Percentiles rank a stretch among this genome's conserved stretches.
phyloP scores from a whole-genome alignment of 1,140 invertebrate species.

The Drosophila mayri region DNA sequence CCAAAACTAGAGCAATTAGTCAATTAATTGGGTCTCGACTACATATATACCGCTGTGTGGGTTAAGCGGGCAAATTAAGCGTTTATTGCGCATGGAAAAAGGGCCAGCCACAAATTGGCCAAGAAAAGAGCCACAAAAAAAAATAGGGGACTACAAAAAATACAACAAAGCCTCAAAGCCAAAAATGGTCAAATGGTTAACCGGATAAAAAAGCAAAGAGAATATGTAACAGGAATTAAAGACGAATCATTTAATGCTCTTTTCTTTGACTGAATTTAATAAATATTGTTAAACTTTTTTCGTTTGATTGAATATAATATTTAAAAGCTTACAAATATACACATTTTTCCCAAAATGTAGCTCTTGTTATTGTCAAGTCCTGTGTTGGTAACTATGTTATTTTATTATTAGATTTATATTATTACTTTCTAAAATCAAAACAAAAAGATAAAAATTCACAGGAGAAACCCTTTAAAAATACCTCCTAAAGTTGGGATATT shows the following conservation, averaged over 20 bases:
- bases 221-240: background rate
- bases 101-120: constrained; percentile 54
- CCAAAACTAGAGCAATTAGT: constrained; percentile 64
- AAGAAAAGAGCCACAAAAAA: constrained; percentile 25
- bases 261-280: background rate
- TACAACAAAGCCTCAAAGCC: constrained; percentile 20
- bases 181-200: constrained; percentile 9
- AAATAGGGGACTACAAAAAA: background rate
- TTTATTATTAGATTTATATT: constrained; percentile 1
- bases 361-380: background rate
- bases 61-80: constrained; percentile 63
- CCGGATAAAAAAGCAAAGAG: background rate
- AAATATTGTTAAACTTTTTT: background rate
- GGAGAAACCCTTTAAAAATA: background rate
- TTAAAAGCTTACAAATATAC: background rate
- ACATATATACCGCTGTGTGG: constrained; percentile 59
- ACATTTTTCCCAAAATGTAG: background rate
- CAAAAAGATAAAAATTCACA: background rate
- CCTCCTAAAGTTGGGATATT: no score
- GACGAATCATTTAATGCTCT: background rate
- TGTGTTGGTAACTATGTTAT: background rate
- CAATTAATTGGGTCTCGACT: constrained; percentile 39
- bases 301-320: background rate
- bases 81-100: constrained; percentile 56
- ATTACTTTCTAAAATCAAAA: background rate